Evolutionary conservation across 2,888 invertebrate genomes (phyloP).

Genomic region (Conomelus anceps): DNA sequence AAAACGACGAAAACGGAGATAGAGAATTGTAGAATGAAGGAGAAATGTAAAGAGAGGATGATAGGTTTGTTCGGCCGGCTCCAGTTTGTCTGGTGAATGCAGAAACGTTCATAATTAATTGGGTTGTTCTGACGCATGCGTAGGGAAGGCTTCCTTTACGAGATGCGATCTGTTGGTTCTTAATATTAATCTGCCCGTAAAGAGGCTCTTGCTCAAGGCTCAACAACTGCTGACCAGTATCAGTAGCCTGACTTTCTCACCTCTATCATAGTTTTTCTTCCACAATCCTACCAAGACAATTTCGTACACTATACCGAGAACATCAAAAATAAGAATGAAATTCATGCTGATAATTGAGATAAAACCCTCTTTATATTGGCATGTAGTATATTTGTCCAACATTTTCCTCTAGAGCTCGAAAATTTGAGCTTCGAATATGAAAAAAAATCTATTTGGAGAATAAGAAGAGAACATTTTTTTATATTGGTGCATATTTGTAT

Average conservation of each 20-base stretch:
- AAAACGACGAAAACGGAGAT: neutral
- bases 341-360: too few species aligned
- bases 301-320: too few species aligned
- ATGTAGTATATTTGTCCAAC: too few species aligned
- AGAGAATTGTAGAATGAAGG: neutral
- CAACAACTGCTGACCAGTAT: neutral
- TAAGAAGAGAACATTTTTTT: too few species aligned
- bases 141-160: neutral
- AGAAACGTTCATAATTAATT: constrained; percentile 9
- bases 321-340: too few species aligned
- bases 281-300: too few species aligned
- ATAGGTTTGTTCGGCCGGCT: neutral
- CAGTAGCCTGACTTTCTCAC: neutral
- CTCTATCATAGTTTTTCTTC: neutral
- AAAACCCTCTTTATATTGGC: too few species aligned
- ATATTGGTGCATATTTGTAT: too few species aligned
- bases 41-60: neutral
- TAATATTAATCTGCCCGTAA: neutral
- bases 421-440: too few species aligned
- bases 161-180: neutral
- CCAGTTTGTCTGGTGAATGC: constrained; percentile 5
- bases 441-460: too few species aligned
- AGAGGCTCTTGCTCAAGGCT: neutral
- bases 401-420: too few species aligned
- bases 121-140: neutral